Base-by-base conservation (phyloP, 2,113 vertebrate genomes). In the Lophura nycthemera region DNA sequence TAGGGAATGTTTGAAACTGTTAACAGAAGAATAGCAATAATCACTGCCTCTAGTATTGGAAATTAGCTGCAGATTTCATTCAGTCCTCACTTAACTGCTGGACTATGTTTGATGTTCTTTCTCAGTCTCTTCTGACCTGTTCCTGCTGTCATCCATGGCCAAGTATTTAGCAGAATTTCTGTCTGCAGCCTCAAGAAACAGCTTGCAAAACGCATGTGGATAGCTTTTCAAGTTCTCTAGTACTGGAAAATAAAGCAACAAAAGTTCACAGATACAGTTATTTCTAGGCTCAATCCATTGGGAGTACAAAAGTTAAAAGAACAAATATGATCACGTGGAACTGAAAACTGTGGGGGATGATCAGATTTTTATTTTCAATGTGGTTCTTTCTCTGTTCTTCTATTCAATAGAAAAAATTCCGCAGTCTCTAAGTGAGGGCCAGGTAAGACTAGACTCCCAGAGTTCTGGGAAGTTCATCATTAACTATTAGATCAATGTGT, bases 131-230 rank as follows among this genome's bases (percentile, higher is more conserved):
- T 88, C 50, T 63, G 34, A 69, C 20, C 42, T 76, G 30, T 61
- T 80, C 47, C 10, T 66, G 22, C 42, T 81, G 45, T 65, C 25
- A 89, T 32, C 21, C 0, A 1, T 22, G 54, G 22, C 48, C 29
- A 78, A 71, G 29, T 36, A 34, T 85, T 95, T 76, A 75, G 48
- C 48, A 65, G 48, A 72, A 69, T 54, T 90, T 85, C 59, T 75
- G n/a, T 76, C 36, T 87, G 34, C 43, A 85, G 75, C 57, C 29
- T 12, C 13, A 69, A 72, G 57, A 89, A 87, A 52, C 14, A 25
- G 79, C 47, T 89, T 69, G 47, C 32, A 86, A 82, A 82, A 38
- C 19, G 65, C 38, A 43, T 13, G 32, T 64, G 47, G 17, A 67
- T 38, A 20, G 88, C 16, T 81, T 73, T 82, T 57, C 40, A 40